phyloP scores from a whole-genome alignment of 2,797 vertebrate species.

The Siniperca obscura region DNA sequence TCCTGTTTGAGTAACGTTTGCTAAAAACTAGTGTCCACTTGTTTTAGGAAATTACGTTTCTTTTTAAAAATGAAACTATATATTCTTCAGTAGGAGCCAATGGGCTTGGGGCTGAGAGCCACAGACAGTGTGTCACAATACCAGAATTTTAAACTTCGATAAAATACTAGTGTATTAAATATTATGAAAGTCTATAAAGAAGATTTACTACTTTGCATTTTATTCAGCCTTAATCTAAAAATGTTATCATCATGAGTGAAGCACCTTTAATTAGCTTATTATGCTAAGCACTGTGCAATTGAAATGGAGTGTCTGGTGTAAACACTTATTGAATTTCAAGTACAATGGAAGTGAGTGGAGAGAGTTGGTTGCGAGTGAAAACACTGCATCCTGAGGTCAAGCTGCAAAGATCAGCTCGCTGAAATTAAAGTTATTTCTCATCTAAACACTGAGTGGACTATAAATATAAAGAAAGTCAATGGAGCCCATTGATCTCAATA shows the following conservation, averaged over 20 bases:
- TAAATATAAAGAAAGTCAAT: conserved; percentile 12
- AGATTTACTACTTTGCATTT: conserved; percentile 45
- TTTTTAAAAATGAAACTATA: not conserved
- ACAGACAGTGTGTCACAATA: not conserved
- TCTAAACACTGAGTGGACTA: not conserved
- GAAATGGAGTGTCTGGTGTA: conserved; percentile 39
- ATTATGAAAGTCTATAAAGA: conserved; percentile 49
- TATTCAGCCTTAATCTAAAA: conserved; percentile 43
- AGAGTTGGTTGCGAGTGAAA: conserved; percentile 7
- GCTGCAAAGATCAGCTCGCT: conserved; percentile 10
- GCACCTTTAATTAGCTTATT: conserved; percentile 56
- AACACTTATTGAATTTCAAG: conserved; percentile 52
- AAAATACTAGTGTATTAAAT: conserved; percentile 17
- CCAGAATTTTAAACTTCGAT: no score
- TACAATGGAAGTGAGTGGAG: conserved; percentile 20
- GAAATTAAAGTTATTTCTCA: conserved; percentile 7
- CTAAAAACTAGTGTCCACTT: not conserved
- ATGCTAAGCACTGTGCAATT: conserved; percentile 44
- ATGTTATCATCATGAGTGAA: conserved; percentile 46
- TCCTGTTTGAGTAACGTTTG: not conserved
- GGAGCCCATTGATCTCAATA: not conserved
- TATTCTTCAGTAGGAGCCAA: not conserved
- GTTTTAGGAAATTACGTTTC: not conserved
- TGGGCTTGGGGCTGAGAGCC: not conserved
- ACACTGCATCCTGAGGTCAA: conserved; percentile 1